These are phyloP conservation scores for Kryptolebias marmoratus DNA, from an alignment of 2,113 vertebrate genomes.

Conservation along the genomic window DNA sequence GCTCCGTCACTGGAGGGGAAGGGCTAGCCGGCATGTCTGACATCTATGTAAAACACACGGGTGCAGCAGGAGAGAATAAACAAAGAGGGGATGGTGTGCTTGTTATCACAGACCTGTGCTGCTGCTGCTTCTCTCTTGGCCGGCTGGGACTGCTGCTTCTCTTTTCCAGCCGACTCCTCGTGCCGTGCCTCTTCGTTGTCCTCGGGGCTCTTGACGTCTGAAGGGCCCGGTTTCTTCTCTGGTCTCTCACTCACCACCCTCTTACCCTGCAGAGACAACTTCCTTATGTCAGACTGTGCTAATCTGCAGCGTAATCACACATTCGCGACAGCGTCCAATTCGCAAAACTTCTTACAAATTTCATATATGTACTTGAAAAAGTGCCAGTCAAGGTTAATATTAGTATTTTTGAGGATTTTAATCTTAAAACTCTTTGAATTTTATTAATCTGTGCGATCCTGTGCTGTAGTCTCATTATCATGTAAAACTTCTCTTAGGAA, in stretches of 20 bases:
- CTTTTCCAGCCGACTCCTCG: constrained; percentile 69
- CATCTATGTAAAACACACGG: constrained; percentile 75
- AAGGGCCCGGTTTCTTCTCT: constrained; percentile 67
- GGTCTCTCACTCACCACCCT: constrained; percentile 87
- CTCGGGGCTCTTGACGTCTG: constrained; percentile 58
- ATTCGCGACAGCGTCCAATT: too few species aligned
- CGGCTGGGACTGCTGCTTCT: constrained; percentile 69
- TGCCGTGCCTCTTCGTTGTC: constrained; percentile 73
- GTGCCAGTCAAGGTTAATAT: too few species aligned
- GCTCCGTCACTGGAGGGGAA: constrained; percentile 56
- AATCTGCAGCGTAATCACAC: too few species aligned
- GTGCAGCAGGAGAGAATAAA: constrained; percentile 39
- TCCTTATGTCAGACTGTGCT: constrained; percentile 1
- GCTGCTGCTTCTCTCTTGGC: constrained; percentile 72
- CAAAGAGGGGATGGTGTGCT: constrained; percentile 21
- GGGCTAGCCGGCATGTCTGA: constrained; percentile 68
- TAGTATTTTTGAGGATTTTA: too few species aligned
- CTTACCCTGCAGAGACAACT: constrained; percentile 81
- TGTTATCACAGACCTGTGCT: constrained; percentile 73
- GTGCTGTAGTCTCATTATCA: too few species aligned
- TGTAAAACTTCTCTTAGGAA: too few species aligned
- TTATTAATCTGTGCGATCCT: too few species aligned
- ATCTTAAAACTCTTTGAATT: too few species aligned
- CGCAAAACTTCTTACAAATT: too few species aligned
- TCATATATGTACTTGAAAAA: too few species aligned